phyloP scores from a whole-genome alignment of 2,113 vertebrate genomes.

The Arizona elegans region DNA sequence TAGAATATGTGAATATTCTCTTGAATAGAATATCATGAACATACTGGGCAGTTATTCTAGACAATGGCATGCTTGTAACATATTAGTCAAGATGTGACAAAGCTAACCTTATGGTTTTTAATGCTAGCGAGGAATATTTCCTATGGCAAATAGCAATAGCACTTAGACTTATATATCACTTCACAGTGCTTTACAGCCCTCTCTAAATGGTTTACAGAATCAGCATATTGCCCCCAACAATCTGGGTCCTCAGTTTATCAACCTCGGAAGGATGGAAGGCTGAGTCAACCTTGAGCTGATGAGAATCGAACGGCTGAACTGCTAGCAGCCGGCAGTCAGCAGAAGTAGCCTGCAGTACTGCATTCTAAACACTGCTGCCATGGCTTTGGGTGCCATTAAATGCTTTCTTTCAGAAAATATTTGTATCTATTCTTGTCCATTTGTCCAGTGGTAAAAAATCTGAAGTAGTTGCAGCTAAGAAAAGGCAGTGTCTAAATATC shows the following conservation, averaged over 20 bases:
- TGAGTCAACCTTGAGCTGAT: too few relatives aligned
- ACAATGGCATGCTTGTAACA: background rate
- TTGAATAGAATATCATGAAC: background rate
- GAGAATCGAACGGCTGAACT: too few relatives aligned
- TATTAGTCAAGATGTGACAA: background rate
- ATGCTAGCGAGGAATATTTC: background rate
- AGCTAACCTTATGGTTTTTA: background rate
- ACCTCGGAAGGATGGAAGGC: too few relatives aligned
- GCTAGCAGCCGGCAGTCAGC: too few relatives aligned
- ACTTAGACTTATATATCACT: too few relatives aligned
- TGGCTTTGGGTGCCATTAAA: background rate
- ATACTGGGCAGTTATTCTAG: background rate
- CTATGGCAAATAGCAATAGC: background rate
- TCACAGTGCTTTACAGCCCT: too few relatives aligned
- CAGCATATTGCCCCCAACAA: too few relatives aligned
- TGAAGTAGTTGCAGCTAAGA: background rate
- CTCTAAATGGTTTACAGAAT: too few relatives aligned
- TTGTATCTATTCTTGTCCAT: background rate
- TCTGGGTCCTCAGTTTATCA: too few relatives aligned
- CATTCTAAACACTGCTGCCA: too few relatives aligned
- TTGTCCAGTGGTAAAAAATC: background rate
- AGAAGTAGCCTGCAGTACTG: too few relatives aligned
- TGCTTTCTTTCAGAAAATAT: background rate
- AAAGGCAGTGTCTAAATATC: background rate
- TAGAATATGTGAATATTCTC: background rate